Base-by-base conservation (phyloP, 2,113 vertebrate species). In the Pachyramphus minor region DNA sequence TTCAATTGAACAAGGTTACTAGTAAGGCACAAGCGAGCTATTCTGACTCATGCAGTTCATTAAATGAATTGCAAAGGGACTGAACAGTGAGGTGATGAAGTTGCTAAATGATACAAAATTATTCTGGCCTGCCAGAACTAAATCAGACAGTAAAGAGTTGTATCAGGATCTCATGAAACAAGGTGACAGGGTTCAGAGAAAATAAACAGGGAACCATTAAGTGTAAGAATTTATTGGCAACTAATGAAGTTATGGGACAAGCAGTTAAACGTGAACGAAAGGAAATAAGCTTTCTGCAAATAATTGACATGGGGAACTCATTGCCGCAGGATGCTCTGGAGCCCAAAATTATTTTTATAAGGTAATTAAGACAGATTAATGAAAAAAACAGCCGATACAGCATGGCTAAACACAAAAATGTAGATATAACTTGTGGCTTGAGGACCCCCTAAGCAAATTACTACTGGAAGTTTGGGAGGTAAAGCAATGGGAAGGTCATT, bases 141-240 rank as follows among this genome's bases (percentile, higher is more conserved):
- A 90, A 94, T 53, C 35, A 76, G 55, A 49, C 50, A 67, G 64
- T 53, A 78, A 74, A 45, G 79, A 92, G 25, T 45, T 74, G 68
- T 67, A 63, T 37, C 49, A 80, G 39, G 4, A 75, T 84, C 56
- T 92, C 64, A 77, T 50, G 39, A 63, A 47, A 63, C 52, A 37
- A 47, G 91, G 56, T 44, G 28, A 45, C 28, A 53, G 45, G 12
- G 18, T 92, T 92, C 79, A 88, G 76, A 80, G 68, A 77, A 92
- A 93, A 35, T 88, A 84, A 95, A 87, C 35, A 59, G n/a, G 16
- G 50, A 90, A 74, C 76, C 89, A 66, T 90, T 71, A 89, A 75
- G 35, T 39, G 31, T 21, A 90, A 86, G 42, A 81, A 78, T 81
- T 90, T 90, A 74, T 74, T 93, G 64, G 52, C 83, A 90, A 17